Evolutionary conservation across 2,113 vertebrate species (phyloP).

Genomic region (Gambusia holbrooki): DNA sequence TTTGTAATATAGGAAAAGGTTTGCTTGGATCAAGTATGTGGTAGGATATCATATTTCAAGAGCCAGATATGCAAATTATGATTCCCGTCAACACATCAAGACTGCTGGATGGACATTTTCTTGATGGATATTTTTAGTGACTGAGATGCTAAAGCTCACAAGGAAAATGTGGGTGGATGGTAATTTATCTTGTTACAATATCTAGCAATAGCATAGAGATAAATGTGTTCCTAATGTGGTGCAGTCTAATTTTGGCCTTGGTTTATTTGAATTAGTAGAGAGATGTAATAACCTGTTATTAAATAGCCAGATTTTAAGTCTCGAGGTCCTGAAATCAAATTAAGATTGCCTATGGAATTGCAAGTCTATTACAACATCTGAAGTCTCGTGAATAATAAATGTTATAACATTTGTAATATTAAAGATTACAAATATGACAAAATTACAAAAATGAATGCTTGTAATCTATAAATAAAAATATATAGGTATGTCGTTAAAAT

Average conservation of each 20-base stretch:
- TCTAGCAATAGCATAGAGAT: not conserved
- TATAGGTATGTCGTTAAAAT: no score
- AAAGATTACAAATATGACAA: no score
- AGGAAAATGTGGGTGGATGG: not conserved
- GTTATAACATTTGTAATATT: no score
- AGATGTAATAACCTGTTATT: no score
- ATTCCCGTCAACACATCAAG: not conserved
- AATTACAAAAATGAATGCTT: no score
- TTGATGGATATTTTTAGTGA: not conserved
- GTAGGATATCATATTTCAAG: not conserved
- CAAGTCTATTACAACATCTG: no score
- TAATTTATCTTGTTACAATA: not conserved
- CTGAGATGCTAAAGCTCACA: not conserved
- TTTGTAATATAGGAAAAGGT: not conserved
- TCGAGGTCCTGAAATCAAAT: no score
- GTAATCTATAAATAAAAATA: no score
- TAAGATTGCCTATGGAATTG: no score
- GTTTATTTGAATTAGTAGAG: not conserved
- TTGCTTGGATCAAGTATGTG: not conserved
- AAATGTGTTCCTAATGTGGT: not conserved
- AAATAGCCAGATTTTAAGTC: no score
- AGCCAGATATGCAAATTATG: not conserved
- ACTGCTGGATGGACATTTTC: not conserved
- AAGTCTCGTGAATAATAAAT: no score
- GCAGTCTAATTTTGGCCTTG: not conserved